Percentiles rank a stretch among this genome's conserved stretches.
Conservation (phyloP, 2,888 invertebrate genomes). For the Conchocele bisecta region DNA sequence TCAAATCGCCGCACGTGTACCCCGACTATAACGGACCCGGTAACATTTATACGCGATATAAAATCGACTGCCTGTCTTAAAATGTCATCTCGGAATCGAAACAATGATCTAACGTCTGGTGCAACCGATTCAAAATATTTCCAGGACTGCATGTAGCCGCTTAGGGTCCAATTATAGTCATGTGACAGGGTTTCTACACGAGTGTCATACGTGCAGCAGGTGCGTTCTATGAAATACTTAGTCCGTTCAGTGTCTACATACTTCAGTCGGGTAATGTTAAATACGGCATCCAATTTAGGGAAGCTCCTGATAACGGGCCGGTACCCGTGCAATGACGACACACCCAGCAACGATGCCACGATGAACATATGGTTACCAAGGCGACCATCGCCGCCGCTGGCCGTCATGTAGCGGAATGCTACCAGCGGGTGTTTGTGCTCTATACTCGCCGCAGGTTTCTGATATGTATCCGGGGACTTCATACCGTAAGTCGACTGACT, state of each 20-base stretch:
- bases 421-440: no score
- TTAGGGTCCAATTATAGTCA: constrained; percentile 49
- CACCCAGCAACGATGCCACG: constrained; percentile 55
- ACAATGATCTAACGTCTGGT: constrained; percentile 38
- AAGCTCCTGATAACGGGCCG: constrained; percentile 36
- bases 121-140: constrained; percentile 57
- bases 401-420: no score
- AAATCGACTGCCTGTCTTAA: constrained; percentile 28
- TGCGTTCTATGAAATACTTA: constrained; percentile 22
- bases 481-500: no score
- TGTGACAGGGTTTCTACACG: constrained; percentile 31
- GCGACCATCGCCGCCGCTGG: no score
- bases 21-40: constrained; percentile 39
- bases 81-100: constrained; percentile 45
- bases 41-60: constrained; percentile 8
- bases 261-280: constrained; percentile 27
- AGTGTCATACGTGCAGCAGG: constrained; percentile 37
- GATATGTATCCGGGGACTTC: no score
- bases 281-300: constrained; percentile 17
- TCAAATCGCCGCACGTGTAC: constrained; percentile 63
- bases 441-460: no score
- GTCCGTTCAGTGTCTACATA: neutral
- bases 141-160: constrained; percentile 65
- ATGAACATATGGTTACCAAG: constrained; percentile 62
- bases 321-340: constrained; percentile 43